These are phyloP conservation scores for Nasonovia ribisnigri DNA, from an alignment of 2,888 invertebrate genomes.

Conservation along the genomic window DNA sequence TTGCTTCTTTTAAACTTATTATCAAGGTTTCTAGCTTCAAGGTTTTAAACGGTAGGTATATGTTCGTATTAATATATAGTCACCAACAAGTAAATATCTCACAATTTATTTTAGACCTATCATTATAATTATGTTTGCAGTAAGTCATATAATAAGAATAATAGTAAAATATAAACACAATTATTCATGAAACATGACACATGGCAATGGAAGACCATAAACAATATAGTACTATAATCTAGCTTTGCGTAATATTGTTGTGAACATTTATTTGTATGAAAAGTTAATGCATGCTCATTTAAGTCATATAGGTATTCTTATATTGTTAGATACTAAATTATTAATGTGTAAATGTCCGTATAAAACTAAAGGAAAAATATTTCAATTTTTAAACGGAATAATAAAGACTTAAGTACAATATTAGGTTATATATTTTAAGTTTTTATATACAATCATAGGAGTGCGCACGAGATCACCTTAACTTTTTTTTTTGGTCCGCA, in stretches of 20 bases:
- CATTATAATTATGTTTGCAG: not conserved
- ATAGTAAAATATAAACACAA: not conserved
- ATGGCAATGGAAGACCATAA: not conserved
- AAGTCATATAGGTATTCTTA: not conserved
- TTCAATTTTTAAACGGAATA: not conserved
- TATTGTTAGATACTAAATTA: not conserved
- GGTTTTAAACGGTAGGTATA: constrained; percentile 7
- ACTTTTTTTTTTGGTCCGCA: not conserved
- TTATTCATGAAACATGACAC: not conserved
- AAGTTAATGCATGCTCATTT: not conserved
- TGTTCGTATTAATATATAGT: not conserved
- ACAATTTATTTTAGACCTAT: not conserved
- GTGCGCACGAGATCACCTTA: not conserved
- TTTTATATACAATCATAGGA: not conserved
- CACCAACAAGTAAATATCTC: not conserved
- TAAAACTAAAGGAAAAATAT: not conserved
- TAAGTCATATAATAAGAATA: not conserved
- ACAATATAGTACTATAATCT: not conserved
- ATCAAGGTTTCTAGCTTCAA: constrained; percentile 51
- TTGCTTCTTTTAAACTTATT: constrained; percentile 33
- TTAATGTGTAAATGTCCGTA: not conserved
- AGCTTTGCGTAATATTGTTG: too few species aligned
- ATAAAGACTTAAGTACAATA: not conserved
- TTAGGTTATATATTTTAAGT: not conserved
- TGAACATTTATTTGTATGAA: not conserved